Evolutionary conservation across 2,888 invertebrate species (phyloP), one percentile per base, ranked within the genome.

Genomic region (Spodoptera picta): DNA sequence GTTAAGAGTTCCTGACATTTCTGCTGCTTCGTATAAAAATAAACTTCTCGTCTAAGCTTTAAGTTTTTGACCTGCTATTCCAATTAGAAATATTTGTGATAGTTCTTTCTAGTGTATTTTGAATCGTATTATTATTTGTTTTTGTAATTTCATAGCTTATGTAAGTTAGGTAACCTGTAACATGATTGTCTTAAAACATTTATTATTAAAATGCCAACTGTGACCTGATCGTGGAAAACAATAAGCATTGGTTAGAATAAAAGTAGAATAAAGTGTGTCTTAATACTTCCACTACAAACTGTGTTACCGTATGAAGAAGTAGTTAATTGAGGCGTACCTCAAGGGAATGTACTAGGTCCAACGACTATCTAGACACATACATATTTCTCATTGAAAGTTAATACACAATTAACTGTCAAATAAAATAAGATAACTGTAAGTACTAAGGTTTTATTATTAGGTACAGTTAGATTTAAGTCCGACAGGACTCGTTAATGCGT

Each of bases 1-100:
- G 84, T 81, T 83, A 79, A 76, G 80, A 83, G 81, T 81, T 77
- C 80, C 80, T 82, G 81, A 80, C 83, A 80, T 82, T 77, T 75
- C 75, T 80, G 62, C 60, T 51, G 27, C 19, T 60, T 43, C 64
- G 50, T 68, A 42, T 47, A 43, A 51, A 70, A 73, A 65, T 66
- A 66, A 65, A 69, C 55, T 58, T 54, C 27, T 57, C 56, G 48
- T 43, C 47, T 52, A 51, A 64, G 49, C 44, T 65, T 31, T 41
- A 50, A 58, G 19, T 46, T 65, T 36, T 50, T 7, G 54, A 60
- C 11, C 23, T 19, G 9, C 14, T 12, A 50, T 19, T 60, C 43
- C 42, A 43, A 54, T 60, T 63, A 55, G 55, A 66, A 65, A 65
- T 69, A 60, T 41, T 53, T 46, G 23, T 6, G 48, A 67, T 77